These are phyloP conservation scores for Junonia oenone DNA, from an alignment of 2,888 invertebrate genomes.

Conservation along the genomic window DNA sequence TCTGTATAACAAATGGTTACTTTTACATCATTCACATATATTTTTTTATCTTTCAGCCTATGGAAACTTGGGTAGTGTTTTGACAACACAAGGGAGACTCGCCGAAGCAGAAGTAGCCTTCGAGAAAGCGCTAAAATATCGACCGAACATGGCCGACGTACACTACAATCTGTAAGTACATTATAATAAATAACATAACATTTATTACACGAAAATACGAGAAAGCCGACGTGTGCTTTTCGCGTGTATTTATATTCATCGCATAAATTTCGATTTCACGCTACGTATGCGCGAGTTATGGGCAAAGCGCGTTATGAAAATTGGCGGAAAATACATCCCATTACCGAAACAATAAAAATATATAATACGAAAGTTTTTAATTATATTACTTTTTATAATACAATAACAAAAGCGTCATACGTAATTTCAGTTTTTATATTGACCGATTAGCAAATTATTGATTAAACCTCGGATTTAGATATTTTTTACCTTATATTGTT, in stretches of 20 bases:
- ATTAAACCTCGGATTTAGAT: too few species aligned
- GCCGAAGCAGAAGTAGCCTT: slow-evolving; percentile 95
- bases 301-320: slow-evolving; percentile 29
- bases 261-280: slow-evolving; percentile 31
- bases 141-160: slow-evolving; percentile 99
- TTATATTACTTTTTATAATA: background rate
- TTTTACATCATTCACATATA: too few species aligned
- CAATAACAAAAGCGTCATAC: background rate
- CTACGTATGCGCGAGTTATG: slow-evolving; percentile 31
- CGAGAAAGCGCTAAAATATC: slow-evolving; percentile 91
- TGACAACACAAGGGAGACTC: slow-evolving; percentile 91
- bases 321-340: slow-evolving; percentile 29
- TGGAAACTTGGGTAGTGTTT: slow-evolving; percentile 97
- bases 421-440: background rate
- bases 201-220: slow-evolving; percentile 29
- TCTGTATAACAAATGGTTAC: too few species aligned
- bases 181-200: slow-evolving; percentile 34
- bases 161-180: slow-evolving; percentile 98
- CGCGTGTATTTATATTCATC: slow-evolving; percentile 30
- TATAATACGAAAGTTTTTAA: background rate
- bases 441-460: background rate
- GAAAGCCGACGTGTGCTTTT: slow-evolving; percentile 30
- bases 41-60: slow-evolving; percentile 84
- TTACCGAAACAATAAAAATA: slow-evolving; percentile 29
- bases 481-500: too few species aligned